Evolutionary conservation across 2,888 invertebrate species (phyloP).

Genomic region (Hypena proboscidalis): DNA sequence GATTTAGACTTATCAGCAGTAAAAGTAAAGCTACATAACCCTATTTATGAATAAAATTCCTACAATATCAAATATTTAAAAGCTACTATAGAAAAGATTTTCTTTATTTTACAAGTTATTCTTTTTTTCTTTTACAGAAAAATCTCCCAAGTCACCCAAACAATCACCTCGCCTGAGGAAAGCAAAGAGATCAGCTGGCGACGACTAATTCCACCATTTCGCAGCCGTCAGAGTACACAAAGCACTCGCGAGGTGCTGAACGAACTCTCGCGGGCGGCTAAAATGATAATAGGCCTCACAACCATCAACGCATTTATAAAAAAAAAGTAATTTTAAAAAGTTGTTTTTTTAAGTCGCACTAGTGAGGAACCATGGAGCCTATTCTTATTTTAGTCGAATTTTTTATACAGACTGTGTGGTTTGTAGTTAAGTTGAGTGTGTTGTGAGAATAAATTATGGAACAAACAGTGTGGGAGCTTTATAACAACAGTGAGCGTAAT

Average conservation of each 20-base stretch:
- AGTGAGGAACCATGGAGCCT: constrained; percentile 45
- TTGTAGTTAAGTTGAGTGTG: constrained; percentile 69
- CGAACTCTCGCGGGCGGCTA: constrained; percentile 48
- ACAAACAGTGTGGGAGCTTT: constrained; percentile 79
- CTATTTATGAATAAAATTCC: too few relatives aligned
- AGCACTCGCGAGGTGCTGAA: constrained; percentile 45
- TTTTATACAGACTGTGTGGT: constrained; percentile 67
- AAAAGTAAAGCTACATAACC: too few relatives aligned
- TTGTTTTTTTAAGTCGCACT: constrained; percentile 15
- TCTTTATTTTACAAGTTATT: too few relatives aligned
- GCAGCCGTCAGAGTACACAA: constrained; percentile 34
- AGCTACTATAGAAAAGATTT: too few relatives aligned
- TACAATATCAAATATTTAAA: too few relatives aligned
- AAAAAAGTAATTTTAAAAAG: constrained; percentile 17
- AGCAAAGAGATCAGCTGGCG: constrained; percentile 90
- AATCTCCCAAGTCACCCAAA: constrained; percentile 87
- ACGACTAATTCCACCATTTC: constrained; percentile 81
- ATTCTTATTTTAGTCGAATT: constrained; percentile 68
- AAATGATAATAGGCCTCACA: constrained; percentile 61
- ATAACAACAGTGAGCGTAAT: constrained; percentile 71
- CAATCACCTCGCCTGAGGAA: constrained; percentile 92
- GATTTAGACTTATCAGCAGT: too few relatives aligned
- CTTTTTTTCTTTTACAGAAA: constrained; percentile 84
- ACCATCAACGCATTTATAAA: constrained; percentile 2
- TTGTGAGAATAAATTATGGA: constrained; percentile 81